phyloP scores from a whole-genome alignment of 2,113 vertebrate species.

The cat (Felis catus) region DNA sequence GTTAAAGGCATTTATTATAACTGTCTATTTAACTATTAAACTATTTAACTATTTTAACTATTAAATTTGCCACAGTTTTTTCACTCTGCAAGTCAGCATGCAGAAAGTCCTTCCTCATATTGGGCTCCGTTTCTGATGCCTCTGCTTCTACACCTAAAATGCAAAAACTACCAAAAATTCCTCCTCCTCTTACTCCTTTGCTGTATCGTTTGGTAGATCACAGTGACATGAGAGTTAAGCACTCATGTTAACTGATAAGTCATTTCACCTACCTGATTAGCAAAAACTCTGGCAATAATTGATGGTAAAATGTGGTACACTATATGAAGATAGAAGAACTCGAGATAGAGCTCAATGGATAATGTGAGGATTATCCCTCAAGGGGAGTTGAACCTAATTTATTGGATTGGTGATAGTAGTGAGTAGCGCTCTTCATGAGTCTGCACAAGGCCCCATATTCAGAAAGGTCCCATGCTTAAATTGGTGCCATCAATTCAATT shows the following conservation, averaged over 20 bases:
- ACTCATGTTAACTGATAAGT: background rate
- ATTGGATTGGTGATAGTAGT: accelerated
- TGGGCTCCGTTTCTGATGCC: background rate
- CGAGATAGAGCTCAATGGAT: background rate
- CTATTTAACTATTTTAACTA: background rate
- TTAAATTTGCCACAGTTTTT: background rate
- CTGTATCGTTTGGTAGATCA: background rate
- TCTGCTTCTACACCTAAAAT: accelerated
- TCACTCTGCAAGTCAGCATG: background rate
- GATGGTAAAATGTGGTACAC: background rate
- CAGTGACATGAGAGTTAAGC: background rate
- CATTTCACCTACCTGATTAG: background rate
- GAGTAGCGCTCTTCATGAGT: background rate
- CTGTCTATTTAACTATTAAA: background rate
- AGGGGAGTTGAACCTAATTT: background rate
- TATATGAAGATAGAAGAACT: background rate
- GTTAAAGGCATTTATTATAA: background rate
- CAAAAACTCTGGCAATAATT: background rate
- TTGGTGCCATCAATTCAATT: too few species aligned
- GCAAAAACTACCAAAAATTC: background rate
- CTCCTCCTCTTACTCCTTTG: accelerated
- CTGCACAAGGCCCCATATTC: too few species aligned
- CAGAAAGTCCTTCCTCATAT: background rate
- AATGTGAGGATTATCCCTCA: background rate
- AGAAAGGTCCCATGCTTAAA: background rate